Conservation (phyloP, 2,888 invertebrate genomes). For the Cremastinae sp. region DNA sequence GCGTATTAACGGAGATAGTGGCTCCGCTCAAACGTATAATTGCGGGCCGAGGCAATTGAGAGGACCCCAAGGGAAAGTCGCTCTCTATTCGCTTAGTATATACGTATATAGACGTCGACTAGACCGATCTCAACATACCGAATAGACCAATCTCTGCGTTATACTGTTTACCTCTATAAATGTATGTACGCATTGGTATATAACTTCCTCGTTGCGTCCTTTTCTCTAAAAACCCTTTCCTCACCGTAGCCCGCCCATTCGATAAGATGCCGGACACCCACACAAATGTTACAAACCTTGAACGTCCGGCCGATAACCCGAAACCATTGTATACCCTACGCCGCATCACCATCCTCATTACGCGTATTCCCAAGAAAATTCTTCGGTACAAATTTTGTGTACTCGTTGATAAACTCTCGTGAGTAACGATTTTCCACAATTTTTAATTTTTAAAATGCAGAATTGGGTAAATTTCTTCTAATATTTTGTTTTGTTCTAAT, state of each 20-base stretch:
- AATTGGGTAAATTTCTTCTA: too few species aligned
- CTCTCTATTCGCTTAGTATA: slow-evolving; percentile 34
- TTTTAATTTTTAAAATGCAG: too few species aligned
- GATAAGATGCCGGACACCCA: slow-evolving; percentile 70
- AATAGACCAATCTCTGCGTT: slow-evolving; percentile 28
- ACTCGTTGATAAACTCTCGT: slow-evolving; percentile 29
- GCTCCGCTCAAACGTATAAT: slow-evolving; percentile 79
- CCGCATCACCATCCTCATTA: slow-evolving; percentile 48
- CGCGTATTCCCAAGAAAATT: slow-evolving; percentile 31
- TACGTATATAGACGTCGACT: slow-evolving; percentile 2
- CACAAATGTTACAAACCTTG: slow-evolving; percentile 54
- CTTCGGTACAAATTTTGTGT: slow-evolving; percentile 32
- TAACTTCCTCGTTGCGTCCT: slow-evolving; percentile 60
- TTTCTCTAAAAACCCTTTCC: slow-evolving; percentile 67
- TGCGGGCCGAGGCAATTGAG: slow-evolving; percentile 78
- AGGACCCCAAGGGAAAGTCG: slow-evolving; percentile 74
- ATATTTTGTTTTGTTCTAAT: too few species aligned
- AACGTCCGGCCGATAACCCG: slow-evolving; percentile 71
- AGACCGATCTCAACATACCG: neutral
- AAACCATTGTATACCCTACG: slow-evolving; percentile 67
- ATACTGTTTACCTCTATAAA: neutral
- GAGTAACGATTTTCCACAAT: slow-evolving; percentile 10
- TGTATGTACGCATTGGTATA: slow-evolving; percentile 17
- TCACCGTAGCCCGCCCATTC: slow-evolving; percentile 65
- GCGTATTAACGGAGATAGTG: slow-evolving; percentile 79